Base-by-base conservation (phyloP, 2,797 vertebrate genomes). In the Eutrigla gurnardus region DNA sequence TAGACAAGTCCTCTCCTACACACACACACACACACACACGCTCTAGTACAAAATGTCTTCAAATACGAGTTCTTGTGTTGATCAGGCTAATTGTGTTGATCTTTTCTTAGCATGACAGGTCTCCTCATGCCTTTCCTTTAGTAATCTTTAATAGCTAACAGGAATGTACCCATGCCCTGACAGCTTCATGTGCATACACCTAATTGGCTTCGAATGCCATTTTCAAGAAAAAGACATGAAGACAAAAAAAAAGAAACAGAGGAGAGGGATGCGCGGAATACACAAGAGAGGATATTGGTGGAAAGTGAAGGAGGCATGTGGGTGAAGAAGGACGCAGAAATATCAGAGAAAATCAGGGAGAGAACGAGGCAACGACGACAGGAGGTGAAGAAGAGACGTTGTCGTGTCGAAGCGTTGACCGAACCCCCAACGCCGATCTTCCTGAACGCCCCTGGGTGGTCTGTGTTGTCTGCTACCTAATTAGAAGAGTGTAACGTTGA, bases 171-270 rank as follows among this genome's bases (percentile, higher is more conserved):
- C 9, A 1, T 37, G 57, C 54, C 25, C 7, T 82, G 71, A 80
- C 83, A 40, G 69, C 64, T 64, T 75, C 68, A 73, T 73, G 74
- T 57, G 64, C 70, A 40, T 39, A 37, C 46, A 74, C 71, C 73
- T 88, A 91, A 92, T 91, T 91, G 80, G 87, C 86, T 86, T 86
- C 84, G 85, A 86, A 90, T 86, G 81, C 67, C 86, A 86, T 78
- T 77, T 82, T 63, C 40, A 15, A 66, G 49, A 53, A 73, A 67
- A 60, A 49, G 15, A 71, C 36, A 57, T 25, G 64, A 57, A 61
- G 35, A 54, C 25, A 25, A 25, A 25, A 25, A 25, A 25, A 25
- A 25, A 25, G 69, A 17, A 52, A 47, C 63, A 53, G 65, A 45
- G 18, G 46, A 49, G n/a, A 52, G 18, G 45, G 65, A 77, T 49